A percentile compares a stretch with the other conserved stretches of the same genome.
Evolutionary conservation across 2,888 invertebrate species (phyloP).

Genomic region (Drosophila putrida): DNA sequence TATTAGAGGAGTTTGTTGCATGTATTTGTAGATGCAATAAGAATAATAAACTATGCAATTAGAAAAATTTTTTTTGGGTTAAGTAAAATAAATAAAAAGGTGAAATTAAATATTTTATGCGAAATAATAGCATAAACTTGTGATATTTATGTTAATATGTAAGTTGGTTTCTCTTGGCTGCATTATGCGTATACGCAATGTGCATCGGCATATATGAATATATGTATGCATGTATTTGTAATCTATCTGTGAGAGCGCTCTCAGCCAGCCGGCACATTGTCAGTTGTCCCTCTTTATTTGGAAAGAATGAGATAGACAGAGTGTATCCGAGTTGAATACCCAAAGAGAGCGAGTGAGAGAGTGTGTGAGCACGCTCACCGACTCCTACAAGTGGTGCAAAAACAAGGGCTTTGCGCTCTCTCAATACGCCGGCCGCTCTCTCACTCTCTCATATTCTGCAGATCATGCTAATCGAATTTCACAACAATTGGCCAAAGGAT

Average conservation of each 20-base stretch:
- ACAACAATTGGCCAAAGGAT: conserved; percentile 40
- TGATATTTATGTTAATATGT: background rate
- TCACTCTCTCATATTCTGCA: conserved; percentile 30
- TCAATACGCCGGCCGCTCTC: background rate
- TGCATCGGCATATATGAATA: background rate
- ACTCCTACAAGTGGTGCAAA: conserved; percentile 38
- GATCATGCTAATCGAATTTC: conserved; percentile 63
- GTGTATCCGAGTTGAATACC: background rate
- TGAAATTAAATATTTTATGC: background rate
- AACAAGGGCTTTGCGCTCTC: background rate
- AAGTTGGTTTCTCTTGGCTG: background rate
- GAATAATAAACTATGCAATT: background rate
- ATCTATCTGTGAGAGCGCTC: conserved; percentile 13
- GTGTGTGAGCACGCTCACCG: background rate
- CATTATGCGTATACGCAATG: conserved; percentile 49
- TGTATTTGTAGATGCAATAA: background rate
- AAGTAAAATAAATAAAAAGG: background rate
- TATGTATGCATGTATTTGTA: background rate
- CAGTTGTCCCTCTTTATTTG: conserved; percentile 13
- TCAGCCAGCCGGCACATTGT: conserved; percentile 34
- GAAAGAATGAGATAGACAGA: conserved; percentile 16
- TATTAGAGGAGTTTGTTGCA: background rate
- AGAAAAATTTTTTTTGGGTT: background rate
- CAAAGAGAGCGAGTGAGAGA: background rate
- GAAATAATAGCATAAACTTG: background rate